A percentile compares a stretch with the other conserved stretches of the same genome.
Evolutionary conservation across 2,888 invertebrate species (phyloP).

Genomic region (Caradrina kadenii): DNA sequence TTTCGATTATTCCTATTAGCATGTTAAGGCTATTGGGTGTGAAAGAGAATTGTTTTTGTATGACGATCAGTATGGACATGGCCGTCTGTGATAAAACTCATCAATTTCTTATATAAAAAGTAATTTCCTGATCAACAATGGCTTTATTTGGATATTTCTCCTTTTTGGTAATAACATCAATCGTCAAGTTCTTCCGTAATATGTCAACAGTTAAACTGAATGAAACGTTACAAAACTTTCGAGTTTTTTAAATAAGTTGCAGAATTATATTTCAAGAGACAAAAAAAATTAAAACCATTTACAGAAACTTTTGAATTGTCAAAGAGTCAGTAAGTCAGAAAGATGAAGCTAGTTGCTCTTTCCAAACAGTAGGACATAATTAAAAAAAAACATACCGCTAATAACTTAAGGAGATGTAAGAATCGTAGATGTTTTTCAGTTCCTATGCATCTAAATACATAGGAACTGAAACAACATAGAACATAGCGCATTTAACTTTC

Average conservation of each 20-base stretch:
- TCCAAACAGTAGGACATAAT: no score
- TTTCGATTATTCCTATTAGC: conserved; percentile 49
- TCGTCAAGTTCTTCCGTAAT: conserved; percentile 44
- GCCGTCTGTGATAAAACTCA: conserved; percentile 13
- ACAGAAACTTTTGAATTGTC: no score
- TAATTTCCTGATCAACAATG: conserved; percentile 47
- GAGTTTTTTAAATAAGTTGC: neutral
- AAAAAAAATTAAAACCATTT: no score
- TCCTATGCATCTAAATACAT: no score
- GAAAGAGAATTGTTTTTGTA: conserved; percentile 40
- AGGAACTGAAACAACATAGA: no score
- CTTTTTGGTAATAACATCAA: conserved; percentile 40
- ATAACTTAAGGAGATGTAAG: no score
- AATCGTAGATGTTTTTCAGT: no score
- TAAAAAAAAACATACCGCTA: no score
- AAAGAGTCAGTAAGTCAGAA: no score
- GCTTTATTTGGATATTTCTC: conserved; percentile 51
- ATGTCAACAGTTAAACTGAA: conserved; percentile 22
- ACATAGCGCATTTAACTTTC: no score
- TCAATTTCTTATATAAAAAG: conserved; percentile 29
- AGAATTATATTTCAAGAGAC: neutral
- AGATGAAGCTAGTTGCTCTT: no score
- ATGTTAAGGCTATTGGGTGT: conserved; percentile 38
- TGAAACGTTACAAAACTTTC: conserved; percentile 10
- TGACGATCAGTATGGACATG: conserved; percentile 23